Conservation (phyloP, 2,888 invertebrate species). For the Quadroppia sp. region DNA sequence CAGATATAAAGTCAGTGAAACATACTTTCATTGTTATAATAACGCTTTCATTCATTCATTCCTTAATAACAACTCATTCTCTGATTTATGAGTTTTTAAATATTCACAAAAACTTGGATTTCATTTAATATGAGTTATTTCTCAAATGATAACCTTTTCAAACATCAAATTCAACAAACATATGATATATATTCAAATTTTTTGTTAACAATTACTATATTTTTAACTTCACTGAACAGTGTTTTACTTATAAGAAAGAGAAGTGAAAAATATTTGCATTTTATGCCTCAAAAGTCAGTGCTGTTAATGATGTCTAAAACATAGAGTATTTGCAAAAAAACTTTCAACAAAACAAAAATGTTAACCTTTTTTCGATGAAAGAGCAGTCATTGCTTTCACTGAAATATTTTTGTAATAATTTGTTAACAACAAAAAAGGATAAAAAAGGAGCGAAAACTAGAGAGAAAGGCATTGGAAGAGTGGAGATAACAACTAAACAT, state of each 20-base stretch:
- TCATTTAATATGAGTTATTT: not conserved
- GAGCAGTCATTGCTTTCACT: too few species aligned
- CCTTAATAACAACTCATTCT: not conserved
- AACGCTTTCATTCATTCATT: not conserved
- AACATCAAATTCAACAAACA: too few species aligned
- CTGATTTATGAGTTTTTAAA: slow-evolving; percentile 13
- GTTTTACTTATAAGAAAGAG: too few species aligned
- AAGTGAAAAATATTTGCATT: slow-evolving; percentile 18
- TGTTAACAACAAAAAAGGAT: not conserved
- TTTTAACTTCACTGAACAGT: too few species aligned
- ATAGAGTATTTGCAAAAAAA: too few species aligned
- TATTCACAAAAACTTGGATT: not conserved
- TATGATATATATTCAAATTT: too few species aligned
- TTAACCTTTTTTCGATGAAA: too few species aligned
- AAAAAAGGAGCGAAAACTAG: not conserved
- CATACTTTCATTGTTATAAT: not conserved
- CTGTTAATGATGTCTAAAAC: too few species aligned
- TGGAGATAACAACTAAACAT: slow-evolving; percentile 10
- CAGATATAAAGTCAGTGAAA: not conserved
- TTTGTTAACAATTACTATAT: too few species aligned
- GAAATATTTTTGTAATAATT: too few species aligned
- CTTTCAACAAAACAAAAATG: too few species aligned
- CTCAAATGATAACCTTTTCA: not conserved
- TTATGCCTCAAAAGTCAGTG: not conserved
- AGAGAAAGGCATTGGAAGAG: not conserved